Base-by-base conservation (phyloP, 2,888 invertebrate species). In the Melanargia galathea region DNA sequence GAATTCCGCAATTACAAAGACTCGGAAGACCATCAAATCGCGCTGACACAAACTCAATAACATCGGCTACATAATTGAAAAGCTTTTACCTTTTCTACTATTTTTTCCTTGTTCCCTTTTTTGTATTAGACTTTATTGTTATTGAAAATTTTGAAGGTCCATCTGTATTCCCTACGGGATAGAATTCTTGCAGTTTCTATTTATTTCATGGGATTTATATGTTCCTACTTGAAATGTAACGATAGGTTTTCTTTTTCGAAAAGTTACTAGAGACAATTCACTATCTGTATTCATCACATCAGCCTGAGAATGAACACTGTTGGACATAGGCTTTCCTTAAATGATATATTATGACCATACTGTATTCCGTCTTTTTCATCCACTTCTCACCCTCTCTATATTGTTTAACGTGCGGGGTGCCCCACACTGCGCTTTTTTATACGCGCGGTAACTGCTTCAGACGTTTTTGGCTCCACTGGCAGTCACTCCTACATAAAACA, bases 21-120 rank as follows among this genome's bases (percentile, higher is more conserved):
- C 16, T 5, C 18, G 10, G 16, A 40, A n/a, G 1, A 7, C 2
- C 11, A 35, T 51, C 18, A 52, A 52, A 52, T 35, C 20, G 33
- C 24, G 16, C 22, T 56, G 59, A 59, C 45, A 40, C 54, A 65
- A 65, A 62, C 35, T 62, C 48, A 62, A 60, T 60, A 46, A 60
- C 54, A 65, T 57, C 20, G 35, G 8, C 20, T 26, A 38, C 51
- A 43, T 59, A 59, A 65, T 62, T 62, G 51, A 60, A 61, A 62
- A 54, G 58, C 54, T 35, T 52, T 58, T 52, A 58, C 24, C 18
- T 35, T 62, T 62, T 40, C 45, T 55, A 56, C 40, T 62, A 62
- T 60, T 62, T 62, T 54, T 51, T 51, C 59, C 48, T 61, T 48
- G 35, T 58, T 61, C 46, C 61, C 30, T 62, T 62, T 62, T 59